Conservation (phyloP, 1,140 invertebrate genomes). For the Protaetia brevitarsis region DNA sequence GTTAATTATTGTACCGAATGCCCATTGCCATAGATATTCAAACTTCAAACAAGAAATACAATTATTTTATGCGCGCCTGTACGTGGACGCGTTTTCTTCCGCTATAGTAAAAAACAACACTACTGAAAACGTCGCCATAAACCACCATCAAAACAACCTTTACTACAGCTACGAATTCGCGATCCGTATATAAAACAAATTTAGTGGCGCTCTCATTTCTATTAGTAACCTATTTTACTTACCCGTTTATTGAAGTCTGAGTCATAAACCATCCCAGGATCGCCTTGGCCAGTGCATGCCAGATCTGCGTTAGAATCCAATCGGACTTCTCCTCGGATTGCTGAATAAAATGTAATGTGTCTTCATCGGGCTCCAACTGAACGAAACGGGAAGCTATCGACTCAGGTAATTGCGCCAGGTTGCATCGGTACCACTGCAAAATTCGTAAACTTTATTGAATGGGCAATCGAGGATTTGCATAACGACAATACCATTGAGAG, state of each 20-base stretch:
- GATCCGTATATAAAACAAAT: not conserved
- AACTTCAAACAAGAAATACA: no score
- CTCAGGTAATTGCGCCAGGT: constrained; percentile 50
- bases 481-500: not conserved
- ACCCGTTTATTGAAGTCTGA: constrained; percentile 82
- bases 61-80: no score
- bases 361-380: constrained; percentile 63
- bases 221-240: constrained; percentile 45
- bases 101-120: not conserved
- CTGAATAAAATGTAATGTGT: constrained; percentile 69
- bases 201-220: constrained; percentile 2
- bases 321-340: constrained; percentile 69
- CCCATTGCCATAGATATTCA: no score
- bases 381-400: constrained; percentile 58
- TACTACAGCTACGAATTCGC: not conserved
- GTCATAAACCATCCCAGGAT: constrained; percentile 75
- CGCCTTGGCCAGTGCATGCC: constrained; percentile 66
- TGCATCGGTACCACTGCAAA: constrained; percentile 69
- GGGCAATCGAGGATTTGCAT: not conserved
- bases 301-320: constrained; percentile 72
- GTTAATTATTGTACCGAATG: no score
- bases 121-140: not conserved
- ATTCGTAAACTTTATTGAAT: constrained; percentile 19
- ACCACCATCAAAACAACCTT: not conserved
- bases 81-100: no score